phyloP scores from a whole-genome alignment of 2,113 vertebrate genomes.

The Menidia beryllina region DNA sequence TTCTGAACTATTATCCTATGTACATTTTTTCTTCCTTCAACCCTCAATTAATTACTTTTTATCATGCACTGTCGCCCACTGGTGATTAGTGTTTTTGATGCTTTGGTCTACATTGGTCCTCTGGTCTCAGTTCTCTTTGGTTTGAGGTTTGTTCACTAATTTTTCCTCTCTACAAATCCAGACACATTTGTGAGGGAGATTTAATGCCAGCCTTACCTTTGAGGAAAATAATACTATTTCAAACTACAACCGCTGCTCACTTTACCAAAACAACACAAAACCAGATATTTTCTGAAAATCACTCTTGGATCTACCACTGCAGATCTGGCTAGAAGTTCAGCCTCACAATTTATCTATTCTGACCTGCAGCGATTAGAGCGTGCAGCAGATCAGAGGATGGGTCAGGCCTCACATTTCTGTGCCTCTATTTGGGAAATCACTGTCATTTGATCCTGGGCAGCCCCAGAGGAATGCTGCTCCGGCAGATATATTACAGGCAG shows the following conservation, averaged over 20 bases:
- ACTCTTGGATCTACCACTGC: conserved; percentile 9
- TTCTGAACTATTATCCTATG: too few relatives aligned
- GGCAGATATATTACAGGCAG: conserved; percentile 72
- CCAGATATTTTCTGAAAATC: conserved; percentile 23
- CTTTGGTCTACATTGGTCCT: too few relatives aligned
- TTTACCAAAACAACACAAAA: conserved; percentile 3
- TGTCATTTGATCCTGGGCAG: conserved; percentile 81
- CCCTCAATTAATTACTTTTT: too few relatives aligned
- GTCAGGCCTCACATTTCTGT: conserved; percentile 76
- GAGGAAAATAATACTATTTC: not conserved
- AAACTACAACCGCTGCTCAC: not conserved
- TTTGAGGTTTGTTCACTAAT: too few relatives aligned
- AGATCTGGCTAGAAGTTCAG: conserved; percentile 41
- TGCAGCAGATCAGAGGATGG: conserved; percentile 78
- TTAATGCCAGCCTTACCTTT: not conserved
- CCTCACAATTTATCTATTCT: conserved; percentile 64
- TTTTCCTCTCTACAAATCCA: too few relatives aligned
- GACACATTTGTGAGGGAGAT: not conserved
- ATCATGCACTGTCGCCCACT: too few relatives aligned
- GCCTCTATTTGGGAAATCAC: conserved; percentile 75
- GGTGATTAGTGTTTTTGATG: too few relatives aligned
- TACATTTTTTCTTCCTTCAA: too few relatives aligned
- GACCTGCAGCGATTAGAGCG: conserved; percentile 75
- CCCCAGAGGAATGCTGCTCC: conserved; percentile 80
- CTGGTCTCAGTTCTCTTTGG: too few relatives aligned